Evolutionary conservation across 1,140 invertebrate genomes (phyloP).

Genomic region (Venustaconcha ellipsiformis): DNA sequence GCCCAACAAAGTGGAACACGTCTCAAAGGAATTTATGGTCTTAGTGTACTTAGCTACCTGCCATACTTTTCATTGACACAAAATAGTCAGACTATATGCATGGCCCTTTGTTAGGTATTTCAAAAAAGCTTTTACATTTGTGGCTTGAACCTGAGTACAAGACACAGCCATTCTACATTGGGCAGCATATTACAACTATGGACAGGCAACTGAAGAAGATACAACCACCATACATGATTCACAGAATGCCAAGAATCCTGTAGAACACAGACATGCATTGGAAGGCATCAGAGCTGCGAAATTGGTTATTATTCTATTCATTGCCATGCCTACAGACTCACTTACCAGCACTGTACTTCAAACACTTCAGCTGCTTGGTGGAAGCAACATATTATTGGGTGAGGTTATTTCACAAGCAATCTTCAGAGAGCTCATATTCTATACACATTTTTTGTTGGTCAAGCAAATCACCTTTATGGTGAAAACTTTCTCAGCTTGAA

Average conservation of each 20-base stretch:
- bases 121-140: conserved; percentile 19
- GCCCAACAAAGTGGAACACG: not conserved
- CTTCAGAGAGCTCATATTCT: no score
- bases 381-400: no score
- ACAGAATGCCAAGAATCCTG: conserved; percentile 15
- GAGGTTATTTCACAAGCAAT: no score
- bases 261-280: no score
- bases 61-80: conserved; percentile 1
- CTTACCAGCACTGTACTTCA: no score
- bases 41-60: conserved; percentile 2
- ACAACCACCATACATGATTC: conserved; percentile 26
- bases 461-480: no score
- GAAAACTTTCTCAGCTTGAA: no score
- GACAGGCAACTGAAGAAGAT: conserved; percentile 19
- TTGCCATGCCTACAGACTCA: no score
- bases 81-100: conserved; percentile 32
- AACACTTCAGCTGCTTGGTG: no score
- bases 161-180: conserved; percentile 19
- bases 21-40: conserved; percentile 2
- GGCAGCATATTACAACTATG: conserved; percentile 7
- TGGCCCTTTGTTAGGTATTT: conserved; percentile 25
- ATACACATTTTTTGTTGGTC: no score
- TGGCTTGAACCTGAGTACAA: conserved; percentile 23
- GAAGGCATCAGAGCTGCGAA: no score
- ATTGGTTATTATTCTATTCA: no score